Evolutionary conservation across 2,797 vertebrate species (phyloP).

Genomic region (Furcifer pardalis): DNA sequence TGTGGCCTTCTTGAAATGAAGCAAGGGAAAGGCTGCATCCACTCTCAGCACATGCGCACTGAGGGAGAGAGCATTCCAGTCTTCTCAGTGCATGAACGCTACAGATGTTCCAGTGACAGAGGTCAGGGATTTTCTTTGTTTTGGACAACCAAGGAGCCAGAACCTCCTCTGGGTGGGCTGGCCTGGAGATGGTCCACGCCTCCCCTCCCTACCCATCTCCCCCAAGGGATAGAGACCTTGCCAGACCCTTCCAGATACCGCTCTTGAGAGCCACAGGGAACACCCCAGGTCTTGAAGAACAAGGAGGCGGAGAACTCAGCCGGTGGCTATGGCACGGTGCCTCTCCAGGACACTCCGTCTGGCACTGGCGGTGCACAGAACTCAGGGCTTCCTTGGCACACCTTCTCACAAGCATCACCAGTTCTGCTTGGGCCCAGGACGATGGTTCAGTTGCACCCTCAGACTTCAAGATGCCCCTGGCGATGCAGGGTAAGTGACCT

Average conservation of each 20-base stretch:
- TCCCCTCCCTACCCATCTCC: slow-evolving; percentile 8
- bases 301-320: fast-evolving
- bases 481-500: slow-evolving; percentile 39
- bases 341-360: slow-evolving; percentile 13
- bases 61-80: too few species aligned
- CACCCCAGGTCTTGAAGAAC: not conserved
- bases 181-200: not conserved
- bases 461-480: not conserved
- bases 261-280: not conserved
- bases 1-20: too few species aligned
- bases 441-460: slow-evolving; percentile 21
- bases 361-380: not conserved
- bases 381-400: not conserved
- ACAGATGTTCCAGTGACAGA: too few species aligned
- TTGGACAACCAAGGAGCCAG: not conserved
- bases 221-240: slow-evolving; percentile 42
- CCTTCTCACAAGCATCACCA: not conserved
- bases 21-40: too few species aligned
- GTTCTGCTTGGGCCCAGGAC: not conserved
- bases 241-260: not conserved
- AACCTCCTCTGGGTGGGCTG: not conserved
- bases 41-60: too few species aligned
- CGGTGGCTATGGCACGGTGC: not conserved
- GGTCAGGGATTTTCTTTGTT: not conserved
- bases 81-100: too few species aligned